These are phyloP conservation scores for Ceratoteleas bidentatus DNA, from an alignment of 1,140 invertebrate species.

Conservation along the genomic window DNA sequence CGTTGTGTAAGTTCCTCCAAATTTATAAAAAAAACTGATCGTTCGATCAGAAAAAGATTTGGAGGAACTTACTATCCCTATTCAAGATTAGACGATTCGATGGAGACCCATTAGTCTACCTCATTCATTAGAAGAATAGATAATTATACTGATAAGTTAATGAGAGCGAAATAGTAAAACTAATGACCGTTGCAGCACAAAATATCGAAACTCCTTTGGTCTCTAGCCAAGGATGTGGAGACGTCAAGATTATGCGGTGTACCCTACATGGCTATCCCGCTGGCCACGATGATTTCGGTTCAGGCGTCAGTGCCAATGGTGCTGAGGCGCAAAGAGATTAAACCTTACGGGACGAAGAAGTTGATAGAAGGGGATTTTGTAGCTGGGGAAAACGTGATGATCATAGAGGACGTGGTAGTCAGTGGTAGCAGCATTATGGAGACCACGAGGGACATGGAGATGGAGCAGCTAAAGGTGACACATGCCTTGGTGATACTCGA, in stretches of 20 bases:
- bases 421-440: conserved; percentile 96
- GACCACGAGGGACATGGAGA: conserved; percentile 89
- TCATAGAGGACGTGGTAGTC: conserved; percentile 98
- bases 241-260: conserved; percentile 94
- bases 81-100: neutral
- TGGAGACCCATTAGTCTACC: too few relatives aligned
- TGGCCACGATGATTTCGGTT: conserved; percentile 92
- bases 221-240: conserved; percentile 80
- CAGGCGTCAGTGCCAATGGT: conserved; percentile 91
- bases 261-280: conserved; percentile 96
- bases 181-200: conserved; percentile 79
- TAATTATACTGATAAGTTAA: too few relatives aligned
- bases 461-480: conserved; percentile 86
- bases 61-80: neutral
- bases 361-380: conserved; percentile 94
- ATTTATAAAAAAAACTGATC: too few relatives aligned
- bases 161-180: neutral
- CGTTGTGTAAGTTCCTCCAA: too few relatives aligned
- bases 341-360: conserved; percentile 97
- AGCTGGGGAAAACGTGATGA: conserved; percentile 89
- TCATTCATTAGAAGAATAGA: too few relatives aligned
- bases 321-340: conserved; percentile 93
- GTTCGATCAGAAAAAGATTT: too few relatives aligned
- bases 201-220: conserved; percentile 86
- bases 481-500: conserved; percentile 94